Base-by-base conservation (phyloP, 2,888 invertebrate genomes). In the Muschampia plurimacula region DNA sequence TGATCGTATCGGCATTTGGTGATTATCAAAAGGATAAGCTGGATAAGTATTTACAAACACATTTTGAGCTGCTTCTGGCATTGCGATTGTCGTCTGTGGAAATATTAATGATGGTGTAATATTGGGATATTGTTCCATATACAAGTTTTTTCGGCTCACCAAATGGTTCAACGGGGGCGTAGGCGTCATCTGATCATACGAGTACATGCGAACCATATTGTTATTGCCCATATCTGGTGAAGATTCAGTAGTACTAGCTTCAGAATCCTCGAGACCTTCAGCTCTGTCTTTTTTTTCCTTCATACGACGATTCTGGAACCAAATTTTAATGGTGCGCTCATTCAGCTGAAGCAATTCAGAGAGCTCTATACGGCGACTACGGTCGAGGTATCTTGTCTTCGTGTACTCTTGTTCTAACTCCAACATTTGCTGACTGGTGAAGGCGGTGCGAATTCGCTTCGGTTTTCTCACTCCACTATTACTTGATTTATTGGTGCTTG, bases 301-400 rank as follows among this genome's bases (percentile, higher is more conserved):
- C 97, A 97, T 97, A 0, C 97, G 90, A 0, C 97, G 93, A 83
- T 97, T 97, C 82, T 97, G 97, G 84, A 97, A 98, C 97, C 97
- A 97, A 55, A 97, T 97, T 85, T 97, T 97, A 65, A 98, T 96
- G 0, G 87, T 89, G 1, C 89, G 83, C 73, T 91, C 90, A 67
- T 88, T 88, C 22, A 91, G 74, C 8, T 77, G 75, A 7, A 83
- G 72, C 3, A 73, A 65, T 15, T 79, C 77, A 2, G 83, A 78
- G 10, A 98, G 93, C 80, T 97, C 96, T 28, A 97, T 96, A 10
- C 98, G 93, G 7, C 96, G 92, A 0, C 96, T 96, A 36, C 97
- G 95, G 80, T 96, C 96, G 0, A 98, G 88, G 82, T 97, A 98
- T 57, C 95, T 95, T 60, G 95, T 95, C 77, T 90, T 94, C 28